Evolutionary conservation across 2,113 vertebrate genomes (phyloP).

Genomic region (Urocitellus parryii): DNA sequence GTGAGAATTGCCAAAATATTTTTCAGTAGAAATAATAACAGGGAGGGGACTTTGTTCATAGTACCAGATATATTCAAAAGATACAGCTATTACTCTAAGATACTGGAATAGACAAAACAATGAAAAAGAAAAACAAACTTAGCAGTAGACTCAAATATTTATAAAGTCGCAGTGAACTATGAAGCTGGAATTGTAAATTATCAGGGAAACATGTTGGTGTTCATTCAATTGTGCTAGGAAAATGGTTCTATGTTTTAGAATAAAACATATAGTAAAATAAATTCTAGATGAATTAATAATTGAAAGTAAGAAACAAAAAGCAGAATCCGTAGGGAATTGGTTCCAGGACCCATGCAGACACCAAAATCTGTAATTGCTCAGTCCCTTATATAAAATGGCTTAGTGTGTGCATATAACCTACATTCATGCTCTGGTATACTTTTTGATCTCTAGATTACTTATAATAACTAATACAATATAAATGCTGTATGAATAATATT

Average conservation of each 20-base stretch:
- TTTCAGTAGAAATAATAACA: background rate
- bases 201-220: background rate
- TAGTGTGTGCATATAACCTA: background rate
- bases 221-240: background rate
- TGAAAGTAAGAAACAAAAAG: background rate
- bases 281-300: background rate
- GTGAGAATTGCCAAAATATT: background rate
- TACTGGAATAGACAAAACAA: background rate
- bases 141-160: conserved; percentile 18
- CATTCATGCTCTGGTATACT: background rate
- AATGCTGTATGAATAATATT: background rate
- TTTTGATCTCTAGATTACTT: background rate
- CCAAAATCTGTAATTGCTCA: background rate
- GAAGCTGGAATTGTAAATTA: background rate
- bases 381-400: background rate
- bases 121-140: background rate
- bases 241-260: background rate
- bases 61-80: background rate
- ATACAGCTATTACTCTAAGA: background rate
- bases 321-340: too few species aligned
- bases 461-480: background rate
- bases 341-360: background rate
- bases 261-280: background rate
- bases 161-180: background rate
- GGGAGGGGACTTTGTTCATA: background rate